phyloP scores from a whole-genome alignment of 1,140 invertebrate species.

The Dendroctonus valens region DNA sequence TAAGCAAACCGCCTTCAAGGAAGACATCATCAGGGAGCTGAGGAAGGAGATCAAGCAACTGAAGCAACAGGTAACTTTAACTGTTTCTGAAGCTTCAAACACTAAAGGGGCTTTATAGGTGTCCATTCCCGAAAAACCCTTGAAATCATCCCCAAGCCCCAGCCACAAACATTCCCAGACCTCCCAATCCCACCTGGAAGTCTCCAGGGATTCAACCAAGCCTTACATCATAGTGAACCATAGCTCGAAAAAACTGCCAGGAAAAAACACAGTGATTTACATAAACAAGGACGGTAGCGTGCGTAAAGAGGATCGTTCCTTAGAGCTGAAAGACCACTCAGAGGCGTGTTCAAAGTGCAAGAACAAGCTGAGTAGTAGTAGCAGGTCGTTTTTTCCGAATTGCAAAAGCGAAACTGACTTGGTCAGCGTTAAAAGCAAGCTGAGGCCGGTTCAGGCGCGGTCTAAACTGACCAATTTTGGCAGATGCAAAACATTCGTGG shows the following conservation, averaged over 20 bases:
- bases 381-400: conserved; percentile 3
- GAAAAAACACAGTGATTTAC: conserved; percentile 36
- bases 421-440: conserved; percentile 19
- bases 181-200: conserved; percentile 2
- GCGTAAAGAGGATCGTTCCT: conserved; percentile 15
- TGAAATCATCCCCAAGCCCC: not conserved
- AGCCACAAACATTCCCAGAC: not conserved
- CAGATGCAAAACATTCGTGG: conserved; percentile 33
- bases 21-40: conserved; percentile 57
- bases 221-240: conserved; percentile 35
- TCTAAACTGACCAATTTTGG: conserved; percentile 34
- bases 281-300: conserved; percentile 28
- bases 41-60: conserved; percentile 53
- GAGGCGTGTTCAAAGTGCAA: conserved; percentile 25
- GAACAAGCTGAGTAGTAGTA: conserved; percentile 12
- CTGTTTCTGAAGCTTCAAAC: not conserved
- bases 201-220: not conserved
- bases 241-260: conserved; percentile 30
- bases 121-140: conserved; percentile 29
- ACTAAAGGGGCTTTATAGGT: conserved; percentile 15
- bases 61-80: conserved; percentile 37
- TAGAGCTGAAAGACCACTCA: conserved; percentile 11
- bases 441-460: conserved; percentile 34
- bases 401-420: conserved; percentile 36
- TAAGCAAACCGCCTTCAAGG: conserved; percentile 54